phyloP scores from a whole-genome alignment of 2,888 invertebrate species.

The Epicampocera succincta region DNA sequence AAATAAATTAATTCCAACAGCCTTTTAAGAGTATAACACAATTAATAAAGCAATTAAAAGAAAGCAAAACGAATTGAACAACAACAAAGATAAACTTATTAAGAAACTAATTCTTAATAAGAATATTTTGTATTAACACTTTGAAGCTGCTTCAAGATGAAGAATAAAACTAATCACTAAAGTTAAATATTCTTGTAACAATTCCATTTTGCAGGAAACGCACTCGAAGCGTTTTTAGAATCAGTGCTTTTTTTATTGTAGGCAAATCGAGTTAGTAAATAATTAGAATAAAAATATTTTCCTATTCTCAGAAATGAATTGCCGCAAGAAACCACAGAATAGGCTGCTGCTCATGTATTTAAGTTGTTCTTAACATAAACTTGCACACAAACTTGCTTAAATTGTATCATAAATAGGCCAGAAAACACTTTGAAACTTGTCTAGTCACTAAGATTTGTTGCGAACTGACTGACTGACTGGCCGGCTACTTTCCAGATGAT shows the following conservation, averaged over 20 bases:
- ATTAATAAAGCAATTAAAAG: conserved; percentile 12
- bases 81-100: not conserved
- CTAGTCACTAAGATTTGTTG: conserved; percentile 4
- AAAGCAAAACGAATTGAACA: not conserved
- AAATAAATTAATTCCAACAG: conserved; percentile 12
- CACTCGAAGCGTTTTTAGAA: not conserved
- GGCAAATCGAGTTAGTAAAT: conserved; percentile 44
- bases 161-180: not conserved
- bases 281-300: conserved; percentile 52
- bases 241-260: conserved; percentile 13
- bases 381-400: not conserved
- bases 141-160: conserved; percentile 3
- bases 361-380: not conserved
- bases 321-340: conserved; percentile 20
- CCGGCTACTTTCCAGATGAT: not conserved
- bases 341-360: not conserved
- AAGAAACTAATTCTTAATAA: conserved; percentile 17
- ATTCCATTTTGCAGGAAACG: not conserved
- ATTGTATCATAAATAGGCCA: conserved; percentile 2
- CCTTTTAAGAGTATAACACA: conserved; percentile 37
- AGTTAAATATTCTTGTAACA: not conserved
- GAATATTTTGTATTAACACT: conserved; percentile 40
- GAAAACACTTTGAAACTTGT: conserved; percentile 9
- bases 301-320: conserved; percentile 30
- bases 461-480: not conserved